Evolutionary conservation across 2,888 invertebrate genomes (phyloP).

Genomic region (Peribatodes rhomboidaria): DNA sequence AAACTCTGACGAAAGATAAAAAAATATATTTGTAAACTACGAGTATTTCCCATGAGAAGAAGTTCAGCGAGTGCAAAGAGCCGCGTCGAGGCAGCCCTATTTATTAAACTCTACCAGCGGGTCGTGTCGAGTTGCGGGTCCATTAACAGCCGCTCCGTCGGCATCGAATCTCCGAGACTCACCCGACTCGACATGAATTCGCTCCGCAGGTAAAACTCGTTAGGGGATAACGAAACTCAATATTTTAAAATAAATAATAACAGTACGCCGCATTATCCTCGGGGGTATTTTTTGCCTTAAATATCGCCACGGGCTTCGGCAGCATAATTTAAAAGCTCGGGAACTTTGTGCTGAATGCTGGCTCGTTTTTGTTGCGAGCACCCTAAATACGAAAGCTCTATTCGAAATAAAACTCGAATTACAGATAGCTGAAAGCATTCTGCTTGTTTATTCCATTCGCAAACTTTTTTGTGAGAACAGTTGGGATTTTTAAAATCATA

Average conservation of each 20-base stretch:
- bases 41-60: conserved; percentile 14
- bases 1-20: no score
- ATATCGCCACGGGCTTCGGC: conserved; percentile 21
- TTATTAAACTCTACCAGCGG: conserved; percentile 17
- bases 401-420: background rate
- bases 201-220: conserved; percentile 35
- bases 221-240: conserved; percentile 42
- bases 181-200: conserved; percentile 29
- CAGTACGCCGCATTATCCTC: conserved; percentile 27
- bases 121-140: conserved; percentile 49
- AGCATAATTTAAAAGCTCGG: conserved; percentile 27
- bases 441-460: conserved; percentile 7
- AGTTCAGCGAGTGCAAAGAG: background rate
- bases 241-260: conserved; percentile 43
- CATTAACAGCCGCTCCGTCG: conserved; percentile 38
- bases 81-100: conserved; percentile 30
- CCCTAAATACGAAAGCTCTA: conserved; percentile 2
- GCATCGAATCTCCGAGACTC: conserved; percentile 4
- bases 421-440: background rate
- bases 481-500: background rate
- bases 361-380: conserved; percentile 18
- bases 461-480: conserved; percentile 5
- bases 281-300: conserved; percentile 20
- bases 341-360: conserved; percentile 15
- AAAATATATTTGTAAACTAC: no score